Conservation (phyloP, 2,888 invertebrate species). For the Eretmocerus hayati region DNA sequence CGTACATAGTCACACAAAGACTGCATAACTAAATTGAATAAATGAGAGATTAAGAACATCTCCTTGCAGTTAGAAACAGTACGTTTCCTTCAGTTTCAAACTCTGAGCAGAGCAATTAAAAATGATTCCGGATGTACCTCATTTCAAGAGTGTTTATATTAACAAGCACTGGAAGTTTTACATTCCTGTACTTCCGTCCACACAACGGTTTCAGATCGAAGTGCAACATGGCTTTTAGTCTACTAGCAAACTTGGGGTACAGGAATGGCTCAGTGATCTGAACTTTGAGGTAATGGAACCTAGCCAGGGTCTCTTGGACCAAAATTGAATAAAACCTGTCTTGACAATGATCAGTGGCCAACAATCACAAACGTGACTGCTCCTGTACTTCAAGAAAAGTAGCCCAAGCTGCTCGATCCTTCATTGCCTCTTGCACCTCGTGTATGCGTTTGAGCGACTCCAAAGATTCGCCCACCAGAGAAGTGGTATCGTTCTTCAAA, state of each 20-base stretch:
- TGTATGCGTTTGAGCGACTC: conserved; percentile 84
- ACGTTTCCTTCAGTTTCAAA: too few relatives aligned
- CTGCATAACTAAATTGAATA: too few relatives aligned
- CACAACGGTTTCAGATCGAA: conserved; percentile 95
- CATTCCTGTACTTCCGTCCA: conserved; percentile 89
- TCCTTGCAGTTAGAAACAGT: too few relatives aligned
- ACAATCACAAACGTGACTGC: conserved; percentile 68
- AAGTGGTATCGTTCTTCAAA: conserved; percentile 98
- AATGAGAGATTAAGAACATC: too few relatives aligned
- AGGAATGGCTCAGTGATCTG: conserved; percentile 94
- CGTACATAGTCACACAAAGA: too few relatives aligned
- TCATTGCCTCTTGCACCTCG: conserved; percentile 80
- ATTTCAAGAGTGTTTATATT: too few relatives aligned
- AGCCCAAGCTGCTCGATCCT: conserved; percentile 62
- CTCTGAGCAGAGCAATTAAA: too few relatives aligned
- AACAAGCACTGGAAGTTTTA: conserved; percentile 87
- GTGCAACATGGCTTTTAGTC: conserved; percentile 96
- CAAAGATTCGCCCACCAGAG: conserved; percentile 90
- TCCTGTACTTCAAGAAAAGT: conserved; percentile 62
- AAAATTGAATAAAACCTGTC: conserved; percentile 86
- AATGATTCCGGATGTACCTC: too few relatives aligned
- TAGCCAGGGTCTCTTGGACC: conserved; percentile 93
- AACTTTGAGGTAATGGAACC: conserved; percentile 93
- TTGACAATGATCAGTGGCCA: conserved; percentile 78
- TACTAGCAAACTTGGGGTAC: conserved; percentile 83